phyloP scores from a whole-genome alignment of 2,113 vertebrate genomes.

The Asarcornis scutulata region DNA sequence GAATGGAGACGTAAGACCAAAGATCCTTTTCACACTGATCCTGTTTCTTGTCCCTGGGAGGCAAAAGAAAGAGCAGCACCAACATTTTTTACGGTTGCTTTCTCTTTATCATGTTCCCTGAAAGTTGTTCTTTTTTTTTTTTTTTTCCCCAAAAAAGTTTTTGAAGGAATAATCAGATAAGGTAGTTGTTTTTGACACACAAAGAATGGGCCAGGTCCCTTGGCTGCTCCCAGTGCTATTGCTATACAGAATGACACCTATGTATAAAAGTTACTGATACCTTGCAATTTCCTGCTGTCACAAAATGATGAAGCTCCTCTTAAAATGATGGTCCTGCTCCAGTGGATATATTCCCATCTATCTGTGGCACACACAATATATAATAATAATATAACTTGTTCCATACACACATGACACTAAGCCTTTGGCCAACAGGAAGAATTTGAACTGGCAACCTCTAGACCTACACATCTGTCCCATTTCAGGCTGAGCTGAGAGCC shows the following conservation, averaged over 20 bases:
- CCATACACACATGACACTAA: neutral
- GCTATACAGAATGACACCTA: neutral
- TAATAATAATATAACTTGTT: neutral
- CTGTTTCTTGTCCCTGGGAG: neutral
- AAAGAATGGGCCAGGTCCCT: neutral
- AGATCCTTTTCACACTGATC: neutral
- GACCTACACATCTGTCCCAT: neutral
- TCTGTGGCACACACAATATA: neutral
- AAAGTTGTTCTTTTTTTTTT: neutral
- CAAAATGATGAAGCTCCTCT: slow-evolving; percentile 5
- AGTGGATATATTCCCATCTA: neutral
- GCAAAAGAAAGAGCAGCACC: neutral
- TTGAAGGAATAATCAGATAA: neutral
- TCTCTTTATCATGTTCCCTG: neutral
- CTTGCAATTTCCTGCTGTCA: slow-evolving; percentile 36
- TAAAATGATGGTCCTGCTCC: neutral
- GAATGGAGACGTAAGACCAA: neutral
- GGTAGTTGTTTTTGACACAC: neutral
- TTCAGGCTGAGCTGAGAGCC: neutral
- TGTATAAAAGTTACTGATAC: neutral
- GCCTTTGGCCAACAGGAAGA: neutral
- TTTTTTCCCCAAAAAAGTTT: neutral
- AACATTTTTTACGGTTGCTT: neutral
- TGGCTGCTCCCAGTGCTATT: neutral
- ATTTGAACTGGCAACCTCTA: neutral